phyloP scores from a whole-genome alignment of 2,797 vertebrate genomes.

The Melanogrammus aeglefinus region DNA sequence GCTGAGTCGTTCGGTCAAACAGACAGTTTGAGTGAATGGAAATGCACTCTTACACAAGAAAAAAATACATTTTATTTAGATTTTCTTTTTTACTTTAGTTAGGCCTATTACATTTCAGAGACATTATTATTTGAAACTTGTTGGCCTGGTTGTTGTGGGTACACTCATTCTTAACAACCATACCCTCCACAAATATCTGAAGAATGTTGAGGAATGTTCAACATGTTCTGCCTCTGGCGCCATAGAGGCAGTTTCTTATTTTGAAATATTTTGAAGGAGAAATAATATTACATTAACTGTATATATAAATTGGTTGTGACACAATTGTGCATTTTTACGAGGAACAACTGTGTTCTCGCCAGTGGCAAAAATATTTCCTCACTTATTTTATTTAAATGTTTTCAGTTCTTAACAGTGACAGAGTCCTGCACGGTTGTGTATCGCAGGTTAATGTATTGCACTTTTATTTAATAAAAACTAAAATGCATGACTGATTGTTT shows the following conservation, averaged over 20 bases:
- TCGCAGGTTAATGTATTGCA: slow-evolving; percentile 54
- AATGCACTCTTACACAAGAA: background rate
- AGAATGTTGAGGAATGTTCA: slow-evolving; percentile 1
- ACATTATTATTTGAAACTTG: background rate
- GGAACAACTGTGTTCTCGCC: slow-evolving; percentile 61
- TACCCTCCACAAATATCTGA: background rate
- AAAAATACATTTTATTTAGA: slow-evolving; percentile 1
- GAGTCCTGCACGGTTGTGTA: slow-evolving; percentile 66
- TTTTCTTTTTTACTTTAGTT: background rate
- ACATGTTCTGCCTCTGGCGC: background rate
- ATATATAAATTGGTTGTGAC: slow-evolving; percentile 47
- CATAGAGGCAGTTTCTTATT: background rate
- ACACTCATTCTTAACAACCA: background rate
- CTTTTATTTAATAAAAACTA: slow-evolving; percentile 65
- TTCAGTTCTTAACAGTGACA: slow-evolving; percentile 53
- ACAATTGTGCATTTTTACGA: slow-evolving; percentile 52
- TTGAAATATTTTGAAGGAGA: background rate
- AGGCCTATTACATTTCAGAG: background rate
- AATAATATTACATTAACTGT: slow-evolving; percentile 54
- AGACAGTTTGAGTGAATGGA: background rate
- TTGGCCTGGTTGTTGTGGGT: background rate
- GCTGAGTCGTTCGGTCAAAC: slow-evolving; percentile 23
- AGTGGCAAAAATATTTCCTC: slow-evolving; percentile 71
- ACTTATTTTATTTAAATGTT: slow-evolving; percentile 59
- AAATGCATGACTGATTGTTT: slow-evolving; percentile 34